Base-by-base conservation (phyloP, 2,888 invertebrate species). In the Agriopis aurantiaria region DNA sequence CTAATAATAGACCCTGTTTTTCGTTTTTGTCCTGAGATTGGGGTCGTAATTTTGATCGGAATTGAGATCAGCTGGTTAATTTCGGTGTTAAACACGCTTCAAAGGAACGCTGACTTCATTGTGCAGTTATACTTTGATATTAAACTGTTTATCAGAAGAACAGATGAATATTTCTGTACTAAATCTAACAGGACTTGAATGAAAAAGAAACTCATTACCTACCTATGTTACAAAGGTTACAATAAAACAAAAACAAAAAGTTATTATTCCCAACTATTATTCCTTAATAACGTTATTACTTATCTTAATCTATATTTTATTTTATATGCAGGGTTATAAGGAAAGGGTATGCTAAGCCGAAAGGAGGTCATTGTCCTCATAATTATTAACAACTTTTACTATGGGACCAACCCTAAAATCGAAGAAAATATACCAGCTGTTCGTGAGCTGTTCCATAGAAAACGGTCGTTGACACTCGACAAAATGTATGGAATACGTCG, bases 1-100 rank as follows among this genome's bases (percentile, higher is more conserved):
- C 85, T 82, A 84, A 83, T 82, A 85, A 82, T 82, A 80, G 77
- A 65, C 80, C 84, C 83, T 85, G 83, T 83, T 74, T 78, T 80
- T 68, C 60, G 68, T 60, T 68, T 68, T 63, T 70, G 70, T 66
- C 66, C 49, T 14, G 65, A 46, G 43, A 66, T 66, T 48, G 62
- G 59, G 65, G 58, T 63, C 63, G 65, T 68, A 63, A 63, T 72
- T 69, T 64, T 62, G 52, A 41, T 23, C n/a, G 46, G 14, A 62
- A 68, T 68, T 65, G 71, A 68, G 61, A 67, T 68, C 57, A 60
- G 66, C 52, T 49, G 60, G 66, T 55, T 67, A 62, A 68, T 65
- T 68, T 68, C 53, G 46, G 55, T 46, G 52, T 67, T 59, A 60
- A 58, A 58, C 67, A n/a, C 33, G 45, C 55, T 62, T 66, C 58